Evolutionary conservation across 2,113 vertebrate genomes (phyloP), one percentile per base, ranked within the genome.

Genomic region (Nematolebias whitei): DNA sequence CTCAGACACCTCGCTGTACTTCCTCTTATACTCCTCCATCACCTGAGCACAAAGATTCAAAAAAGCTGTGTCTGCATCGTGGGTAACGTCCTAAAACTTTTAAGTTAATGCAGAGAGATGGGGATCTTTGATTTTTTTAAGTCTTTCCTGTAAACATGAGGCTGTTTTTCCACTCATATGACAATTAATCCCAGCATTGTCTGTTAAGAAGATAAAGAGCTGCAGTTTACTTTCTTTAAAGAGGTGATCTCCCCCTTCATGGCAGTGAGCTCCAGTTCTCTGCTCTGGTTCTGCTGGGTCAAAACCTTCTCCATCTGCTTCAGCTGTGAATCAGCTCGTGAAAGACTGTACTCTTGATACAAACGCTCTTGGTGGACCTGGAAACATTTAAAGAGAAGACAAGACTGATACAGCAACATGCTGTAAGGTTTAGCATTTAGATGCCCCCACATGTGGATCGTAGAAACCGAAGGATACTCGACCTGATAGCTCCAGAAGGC

Each of bases 401-500:
- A 23, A 49, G 47, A 20, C 20, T 0, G 18, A n/a, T 29, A 35
- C 32, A 10, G 1, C 32, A 35, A 35, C 32, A 10, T 35, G 16
- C 18, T 5, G 16, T n/a, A 18, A 10, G 32, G 32, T 10, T 35
- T 10, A 8, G 32, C 32, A n/a, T n/a, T n/a, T n/a, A n/a, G n/a
- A n/a, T n/a, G n/a, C n/a, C n/a, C n/a, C n/a, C n/a, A 10, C 32
- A 10, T 35, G 32, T 8, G 32, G 32, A 35, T 35, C 9, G 32
- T 35, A 10, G 7, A 9, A 18, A 35, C 12, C 5, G 12, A 0
- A 12, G 41, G 10, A 63, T 26, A 72, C 24, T 65, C 45, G 24
- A 96, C 95, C 95, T 97, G 95, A 23, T 96, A 96, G 7, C 90
- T 95, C 95, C 95, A 97, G 86, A 97, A 96, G 48, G 93, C 90